Percentiles rank a stretch among this genome's conserved stretches.
These are phyloP conservation scores for Miniopterus natalensis DNA, from an alignment of 2,113 vertebrate genomes.

Conservation along the genomic window DNA sequence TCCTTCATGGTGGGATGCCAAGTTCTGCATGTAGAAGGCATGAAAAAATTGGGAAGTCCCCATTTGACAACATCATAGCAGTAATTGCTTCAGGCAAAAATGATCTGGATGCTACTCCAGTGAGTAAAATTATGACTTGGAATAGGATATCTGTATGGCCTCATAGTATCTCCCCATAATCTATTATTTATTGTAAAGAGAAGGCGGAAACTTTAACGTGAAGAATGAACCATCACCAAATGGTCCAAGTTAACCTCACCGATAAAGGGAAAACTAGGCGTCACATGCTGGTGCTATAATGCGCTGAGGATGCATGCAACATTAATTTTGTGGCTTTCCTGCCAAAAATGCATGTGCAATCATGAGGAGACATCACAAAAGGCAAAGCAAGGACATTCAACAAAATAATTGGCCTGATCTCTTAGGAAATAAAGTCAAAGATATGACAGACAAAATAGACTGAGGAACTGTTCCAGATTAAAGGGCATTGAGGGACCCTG, in stretches of 20 bases:
- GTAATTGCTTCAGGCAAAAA: neutral
- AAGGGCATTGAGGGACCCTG: neutral
- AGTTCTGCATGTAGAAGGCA: neutral
- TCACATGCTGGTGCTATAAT: accelerated
- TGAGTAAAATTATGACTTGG: neutral
- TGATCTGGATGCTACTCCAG: neutral
- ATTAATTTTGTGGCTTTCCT: neutral
- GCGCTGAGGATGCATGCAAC: accelerated
- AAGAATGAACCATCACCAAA: neutral
- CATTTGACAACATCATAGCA: neutral
- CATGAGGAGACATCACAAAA: neutral
- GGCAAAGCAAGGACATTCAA: neutral
- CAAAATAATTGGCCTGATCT: neutral
- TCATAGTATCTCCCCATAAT: neutral
- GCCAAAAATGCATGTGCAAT: neutral
- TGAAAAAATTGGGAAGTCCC: neutral
- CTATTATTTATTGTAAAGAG: neutral
- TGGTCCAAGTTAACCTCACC: neutral
- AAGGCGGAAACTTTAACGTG: neutral
- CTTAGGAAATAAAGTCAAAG: neutral
- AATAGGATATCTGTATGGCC: neutral
- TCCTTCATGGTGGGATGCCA: neutral
- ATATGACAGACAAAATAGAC: neutral
- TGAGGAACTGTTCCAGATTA: neutral
- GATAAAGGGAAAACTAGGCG: neutral